A percentile compares a stretch with the other conserved stretches of the same genome.
These are phyloP conservation scores for Formica aserva DNA, from an alignment of 2,888 invertebrate genomes.

Conservation along the genomic window DNA sequence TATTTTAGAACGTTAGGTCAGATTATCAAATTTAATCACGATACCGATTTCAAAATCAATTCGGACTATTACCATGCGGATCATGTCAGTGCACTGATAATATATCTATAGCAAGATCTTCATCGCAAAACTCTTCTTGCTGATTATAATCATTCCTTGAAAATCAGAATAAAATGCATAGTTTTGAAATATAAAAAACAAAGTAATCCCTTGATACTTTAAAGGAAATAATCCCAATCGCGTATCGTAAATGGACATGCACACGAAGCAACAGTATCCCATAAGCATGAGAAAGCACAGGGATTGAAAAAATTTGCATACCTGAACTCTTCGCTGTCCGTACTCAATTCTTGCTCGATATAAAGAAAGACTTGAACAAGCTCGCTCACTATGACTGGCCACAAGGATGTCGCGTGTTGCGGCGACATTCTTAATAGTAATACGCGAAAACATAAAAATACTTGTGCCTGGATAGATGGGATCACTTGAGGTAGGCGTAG, in stretches of 20 bases:
- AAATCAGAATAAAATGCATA: neutral
- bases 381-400: conserved; percentile 97
- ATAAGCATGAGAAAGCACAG: conserved; percentile 57
- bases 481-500: conserved; percentile 91
- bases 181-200: conserved; percentile 15
- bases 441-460: conserved; percentile 95
- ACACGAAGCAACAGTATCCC: conserved; percentile 64
- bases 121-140: neutral
- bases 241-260: conserved; percentile 60
- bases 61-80: neutral
- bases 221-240: conserved; percentile 6
- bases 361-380: conserved; percentile 95
- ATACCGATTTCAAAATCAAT: neutral
- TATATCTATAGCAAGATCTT: neutral
- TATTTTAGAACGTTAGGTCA: neutral
- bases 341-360: conserved; percentile 93
- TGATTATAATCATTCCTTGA: neutral
- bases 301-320: conserved; percentile 79
- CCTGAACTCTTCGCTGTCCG: conserved; percentile 92
- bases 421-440: conserved; percentile 94
- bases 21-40: neutral
- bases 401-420: conserved; percentile 93
- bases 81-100: neutral
- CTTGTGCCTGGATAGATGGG: conserved; percentile 93
- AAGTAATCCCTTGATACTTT: conserved; percentile 19